These are phyloP conservation scores for Epinephelus fuscoguttatus DNA, from an alignment of 2,113 vertebrate species.

Conservation along the genomic window DNA sequence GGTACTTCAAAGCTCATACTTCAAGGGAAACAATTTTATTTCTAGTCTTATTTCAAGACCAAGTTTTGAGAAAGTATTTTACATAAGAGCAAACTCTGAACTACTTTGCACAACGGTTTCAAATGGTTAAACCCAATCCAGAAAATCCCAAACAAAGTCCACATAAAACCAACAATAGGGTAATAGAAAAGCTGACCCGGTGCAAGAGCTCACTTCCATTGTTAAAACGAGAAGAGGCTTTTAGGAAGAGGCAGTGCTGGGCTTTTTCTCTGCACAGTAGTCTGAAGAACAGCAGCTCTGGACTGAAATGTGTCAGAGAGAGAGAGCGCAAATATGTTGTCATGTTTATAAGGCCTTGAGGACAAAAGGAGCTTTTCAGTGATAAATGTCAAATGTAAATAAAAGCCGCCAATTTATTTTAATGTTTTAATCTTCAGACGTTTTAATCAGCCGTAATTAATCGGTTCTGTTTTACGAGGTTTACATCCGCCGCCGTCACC, in stretches of 20 bases:
- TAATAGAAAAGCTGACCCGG: slow-evolving; percentile 65
- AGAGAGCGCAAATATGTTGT: neutral
- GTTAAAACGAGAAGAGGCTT: slow-evolving; percentile 25
- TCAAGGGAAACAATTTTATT: neutral
- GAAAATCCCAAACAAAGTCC: slow-evolving; percentile 22
- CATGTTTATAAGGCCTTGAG: neutral
- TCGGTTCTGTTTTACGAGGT: slow-evolving; percentile 28
- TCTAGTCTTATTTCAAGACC: neutral
- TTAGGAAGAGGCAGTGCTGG: neutral
- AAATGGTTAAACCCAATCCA: slow-evolving; percentile 32
- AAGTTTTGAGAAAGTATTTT: slow-evolving; percentile 17
- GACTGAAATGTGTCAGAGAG: neutral
- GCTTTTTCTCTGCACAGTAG: neutral
- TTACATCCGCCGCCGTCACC: neutral
- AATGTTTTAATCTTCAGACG: slow-evolving; percentile 34
- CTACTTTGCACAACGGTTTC: slow-evolving; percentile 16
- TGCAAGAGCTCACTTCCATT: slow-evolving; percentile 27
- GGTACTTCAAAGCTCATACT: neutral
- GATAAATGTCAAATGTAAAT: slow-evolving; percentile 24
- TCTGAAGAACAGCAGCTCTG: slow-evolving; percentile 4
- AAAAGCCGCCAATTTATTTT: slow-evolving; percentile 15
- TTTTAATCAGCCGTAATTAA: slow-evolving; percentile 44
- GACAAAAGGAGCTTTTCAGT: neutral
- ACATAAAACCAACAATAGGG: slow-evolving; percentile 60
- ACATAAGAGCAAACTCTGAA: neutral